Base-by-base conservation (phyloP, 2,888 invertebrate species). In the Liodrosophila aerea region DNA sequence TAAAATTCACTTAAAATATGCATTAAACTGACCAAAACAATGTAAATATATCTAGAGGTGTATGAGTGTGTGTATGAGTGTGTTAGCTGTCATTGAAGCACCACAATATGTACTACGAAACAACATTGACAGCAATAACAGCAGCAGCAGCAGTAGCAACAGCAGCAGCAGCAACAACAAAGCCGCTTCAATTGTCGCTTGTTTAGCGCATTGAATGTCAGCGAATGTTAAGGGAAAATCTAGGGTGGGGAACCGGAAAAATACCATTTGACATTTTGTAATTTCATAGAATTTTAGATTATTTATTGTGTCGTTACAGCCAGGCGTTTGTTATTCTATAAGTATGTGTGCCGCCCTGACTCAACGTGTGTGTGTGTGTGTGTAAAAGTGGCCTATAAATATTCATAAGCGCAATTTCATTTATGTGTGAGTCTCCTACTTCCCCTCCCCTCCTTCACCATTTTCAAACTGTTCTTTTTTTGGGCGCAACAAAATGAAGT, bases 231-330 rank as follows among this genome's bases (percentile, higher is more conserved):
- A n/a, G 8, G 13, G 12, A 2, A 11, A 30, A 39, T 11, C 27
- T 40, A 27, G 15, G 34, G 5, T 2, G n/a, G 41, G 30, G 46
- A 37, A 47, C 41, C 61, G 51, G 58, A 65, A 67, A 81, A 60
- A 51, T 56, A 45, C 62, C 62, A 83, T 85, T 80, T 80, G 73
- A 80, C 76, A 85, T 73, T 77, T 71, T 72, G 74, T 74, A 85
- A 83, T 87, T 84, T 85, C 58, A 85, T 76, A 71, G 84, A 76
- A 80, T 76, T 80, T 81, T 80, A 65, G 71, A 76, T 76, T 76
- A 87, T 84, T 84, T 83, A 84, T 85, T 78, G 72, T 83, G 52
- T 52, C 37, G 33, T 13, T 22, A 31, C 8, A n/a, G 18, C 18
- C 39, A n/a, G 16, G 16, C 39, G 37, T 37, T 13, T 37, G n/a